Conservation (phyloP, 2,113 vertebrate species). For the Lampris incognitus region DNA sequence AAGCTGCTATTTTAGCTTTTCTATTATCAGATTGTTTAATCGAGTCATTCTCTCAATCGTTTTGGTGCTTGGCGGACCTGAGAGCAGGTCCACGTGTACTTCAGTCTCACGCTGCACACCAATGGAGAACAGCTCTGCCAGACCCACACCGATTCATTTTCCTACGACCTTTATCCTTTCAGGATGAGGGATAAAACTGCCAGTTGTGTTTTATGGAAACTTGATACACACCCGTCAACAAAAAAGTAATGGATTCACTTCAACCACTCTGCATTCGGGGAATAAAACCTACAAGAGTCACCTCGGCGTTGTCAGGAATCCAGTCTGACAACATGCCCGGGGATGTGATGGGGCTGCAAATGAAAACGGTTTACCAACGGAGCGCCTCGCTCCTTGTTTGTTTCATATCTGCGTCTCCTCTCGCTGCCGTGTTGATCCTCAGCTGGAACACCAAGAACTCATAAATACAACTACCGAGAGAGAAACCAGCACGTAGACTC, state of each 20-base stretch:
- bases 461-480: neutral
- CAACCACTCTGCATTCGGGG: slow-evolving; percentile 8
- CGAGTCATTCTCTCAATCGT: no score
- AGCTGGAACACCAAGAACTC: slow-evolving; percentile 7
- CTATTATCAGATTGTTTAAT: no score
- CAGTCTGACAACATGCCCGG: neutral
- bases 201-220: neutral
- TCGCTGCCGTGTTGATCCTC: neutral
- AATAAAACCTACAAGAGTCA: neutral
- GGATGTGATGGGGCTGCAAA: neutral
- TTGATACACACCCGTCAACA: neutral
- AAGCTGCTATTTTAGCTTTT: no score
- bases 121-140: no score
- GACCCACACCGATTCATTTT: no score
- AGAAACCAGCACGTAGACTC: neutral
- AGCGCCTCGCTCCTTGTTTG: slow-evolving; percentile 1
- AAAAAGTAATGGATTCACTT: neutral
- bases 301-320: neutral
- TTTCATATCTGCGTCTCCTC: neutral
- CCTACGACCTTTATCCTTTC: no score
- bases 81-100: no score
- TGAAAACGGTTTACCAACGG: neutral
- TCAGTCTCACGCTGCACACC: no score
- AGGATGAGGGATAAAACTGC: no score
- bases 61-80: no score